Evolutionary conservation across 2,113 vertebrate species (phyloP).

Genomic region (Alligator mississippiensis): DNA sequence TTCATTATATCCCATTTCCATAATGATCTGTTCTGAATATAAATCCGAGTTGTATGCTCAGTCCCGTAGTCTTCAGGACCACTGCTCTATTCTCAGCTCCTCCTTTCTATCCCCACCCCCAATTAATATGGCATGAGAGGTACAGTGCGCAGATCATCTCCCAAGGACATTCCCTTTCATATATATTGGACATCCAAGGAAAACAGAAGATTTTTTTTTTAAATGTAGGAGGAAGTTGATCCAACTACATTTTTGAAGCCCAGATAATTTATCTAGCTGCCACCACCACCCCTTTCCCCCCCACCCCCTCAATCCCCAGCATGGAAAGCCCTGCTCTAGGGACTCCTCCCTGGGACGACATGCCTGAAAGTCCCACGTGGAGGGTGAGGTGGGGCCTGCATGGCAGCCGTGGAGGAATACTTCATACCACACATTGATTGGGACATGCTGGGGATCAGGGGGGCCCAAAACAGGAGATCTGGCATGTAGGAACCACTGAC

Average conservation of each 20-base stretch:
- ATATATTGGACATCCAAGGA: background rate
- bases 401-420: too few relatives aligned
- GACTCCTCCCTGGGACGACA: too few relatives aligned
- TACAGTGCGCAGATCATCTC: rapidly evolving
- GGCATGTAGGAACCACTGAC: too few relatives aligned
- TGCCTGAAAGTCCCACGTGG: too few relatives aligned
- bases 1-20: background rate
- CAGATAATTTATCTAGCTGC: background rate
- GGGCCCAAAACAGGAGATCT: too few relatives aligned
- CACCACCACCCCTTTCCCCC: too few relatives aligned
- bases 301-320: too few relatives aligned
- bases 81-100: background rate
- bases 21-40: background rate
- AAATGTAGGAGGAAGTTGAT: background rate
- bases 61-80: rapidly evolving
- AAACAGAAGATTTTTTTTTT: background rate
- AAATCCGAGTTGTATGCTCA: background rate
- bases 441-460: too few relatives aligned
- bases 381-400: too few relatives aligned
- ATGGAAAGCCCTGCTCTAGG: too few relatives aligned
- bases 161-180: background rate
- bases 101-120: background rate
- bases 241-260: rapidly evolving
- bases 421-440: too few relatives aligned
- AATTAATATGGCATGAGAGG: rapidly evolving